A percentile compares a stretch with the other conserved stretches of the same genome.
Conservation (phyloP, 2,888 invertebrate genomes). For the Patella depressa region DNA sequence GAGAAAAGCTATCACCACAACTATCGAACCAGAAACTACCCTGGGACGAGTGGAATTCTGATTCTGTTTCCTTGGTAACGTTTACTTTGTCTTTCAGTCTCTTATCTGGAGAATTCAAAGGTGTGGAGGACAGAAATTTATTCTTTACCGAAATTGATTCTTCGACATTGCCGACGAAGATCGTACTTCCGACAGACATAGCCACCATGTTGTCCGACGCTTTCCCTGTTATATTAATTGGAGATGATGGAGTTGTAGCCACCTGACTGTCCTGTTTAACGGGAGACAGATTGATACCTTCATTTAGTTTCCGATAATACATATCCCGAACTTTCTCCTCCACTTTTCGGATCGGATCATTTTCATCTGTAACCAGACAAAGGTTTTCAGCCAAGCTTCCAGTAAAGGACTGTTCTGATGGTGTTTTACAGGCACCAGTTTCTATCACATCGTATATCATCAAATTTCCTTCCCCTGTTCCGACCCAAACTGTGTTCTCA, state of each 20-base stretch:
- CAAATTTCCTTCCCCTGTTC: conserved; percentile 73
- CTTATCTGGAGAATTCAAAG: background rate
- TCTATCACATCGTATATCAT: conserved; percentile 66
- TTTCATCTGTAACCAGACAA: conserved; percentile 9
- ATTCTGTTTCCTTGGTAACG: background rate
- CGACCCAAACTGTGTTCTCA: conserved; percentile 72
- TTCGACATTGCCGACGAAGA: background rate
- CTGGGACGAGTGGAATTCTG: conserved; percentile 8
- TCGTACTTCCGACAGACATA: conserved; percentile 13
- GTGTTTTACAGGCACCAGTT: conserved; percentile 44
- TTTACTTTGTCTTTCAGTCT: background rate
- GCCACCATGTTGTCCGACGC: background rate
- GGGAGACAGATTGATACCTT: background rate
- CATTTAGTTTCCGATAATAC: conserved; percentile 22
- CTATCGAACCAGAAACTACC: conserved; percentile 25
- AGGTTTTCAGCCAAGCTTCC: conserved; percentile 37
- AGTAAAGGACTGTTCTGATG: conserved; percentile 50
- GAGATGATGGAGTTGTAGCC: background rate
- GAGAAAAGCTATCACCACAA: conserved; percentile 20
- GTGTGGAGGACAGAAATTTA: background rate
- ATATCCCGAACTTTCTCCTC: conserved; percentile 28
- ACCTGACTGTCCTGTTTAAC: background rate
- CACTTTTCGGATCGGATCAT: conserved; percentile 23
- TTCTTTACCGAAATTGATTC: background rate
- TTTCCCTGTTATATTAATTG: background rate